These are phyloP conservation scores for Phocoena sinus DNA, from an alignment of 2,113 vertebrate species.

Conservation along the genomic window DNA sequence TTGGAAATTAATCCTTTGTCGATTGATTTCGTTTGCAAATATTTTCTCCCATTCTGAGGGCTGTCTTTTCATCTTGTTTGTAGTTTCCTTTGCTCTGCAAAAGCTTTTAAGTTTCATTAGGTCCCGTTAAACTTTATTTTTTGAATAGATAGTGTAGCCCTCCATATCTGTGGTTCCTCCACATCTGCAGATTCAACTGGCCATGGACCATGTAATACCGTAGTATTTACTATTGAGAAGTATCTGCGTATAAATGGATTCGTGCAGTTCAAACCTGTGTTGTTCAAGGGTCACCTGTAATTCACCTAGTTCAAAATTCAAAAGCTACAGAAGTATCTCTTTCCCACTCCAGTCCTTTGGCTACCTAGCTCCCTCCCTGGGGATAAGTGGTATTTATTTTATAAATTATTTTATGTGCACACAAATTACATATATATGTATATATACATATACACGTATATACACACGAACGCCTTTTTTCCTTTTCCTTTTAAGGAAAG, in stretches of 20 bases:
- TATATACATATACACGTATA: rapidly evolving
- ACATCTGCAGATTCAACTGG: not conserved
- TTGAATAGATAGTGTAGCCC: not conserved
- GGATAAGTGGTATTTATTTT: not conserved
- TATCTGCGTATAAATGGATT: not conserved
- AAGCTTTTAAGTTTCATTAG: too few relatives aligned
- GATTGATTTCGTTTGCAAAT: too few relatives aligned
- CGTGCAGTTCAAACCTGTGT: not conserved
- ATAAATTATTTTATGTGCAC: not conserved
- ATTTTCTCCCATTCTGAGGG: too few relatives aligned
- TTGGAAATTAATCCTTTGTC: too few relatives aligned
- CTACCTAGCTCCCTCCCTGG: not conserved
- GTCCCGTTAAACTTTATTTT: not conserved
- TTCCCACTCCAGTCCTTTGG: not conserved
- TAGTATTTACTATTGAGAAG: not conserved
- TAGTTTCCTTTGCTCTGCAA: too few relatives aligned
- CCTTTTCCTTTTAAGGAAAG: not conserved
- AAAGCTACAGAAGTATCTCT: not conserved
- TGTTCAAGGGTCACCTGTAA: not conserved
- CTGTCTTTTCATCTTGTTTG: too few relatives aligned
- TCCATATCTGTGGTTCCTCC: not conserved
- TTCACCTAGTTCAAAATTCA: not conserved
- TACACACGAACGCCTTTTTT: not conserved
- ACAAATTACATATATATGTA: not conserved
- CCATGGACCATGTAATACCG: not conserved